phyloP scores from a whole-genome alignment of 2,888 invertebrate genomes.

The Napeogenes sylphis region DNA sequence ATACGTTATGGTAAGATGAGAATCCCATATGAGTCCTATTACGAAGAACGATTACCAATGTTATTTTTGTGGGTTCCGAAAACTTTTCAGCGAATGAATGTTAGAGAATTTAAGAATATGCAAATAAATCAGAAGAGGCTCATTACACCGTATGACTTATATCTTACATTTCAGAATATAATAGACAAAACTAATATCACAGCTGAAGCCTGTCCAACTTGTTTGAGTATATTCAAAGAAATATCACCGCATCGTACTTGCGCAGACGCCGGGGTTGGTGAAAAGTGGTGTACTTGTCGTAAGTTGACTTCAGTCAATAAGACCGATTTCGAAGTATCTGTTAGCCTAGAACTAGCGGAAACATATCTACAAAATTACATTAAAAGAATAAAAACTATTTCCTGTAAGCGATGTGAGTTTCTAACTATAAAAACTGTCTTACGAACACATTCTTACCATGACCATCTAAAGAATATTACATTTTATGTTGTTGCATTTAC shows the following conservation, averaged over 20 bases:
- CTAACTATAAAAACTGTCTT: slow-evolving; percentile 70
- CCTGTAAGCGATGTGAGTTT: slow-evolving; percentile 66
- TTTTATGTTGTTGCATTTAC: slow-evolving; percentile 80
- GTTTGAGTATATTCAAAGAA: slow-evolving; percentile 79
- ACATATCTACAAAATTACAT: slow-evolving; percentile 41
- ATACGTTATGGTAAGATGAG: slow-evolving; percentile 83
- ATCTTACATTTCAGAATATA: slow-evolving; percentile 82
- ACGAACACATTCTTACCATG: slow-evolving; percentile 51
- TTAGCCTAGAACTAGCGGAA: slow-evolving; percentile 59
- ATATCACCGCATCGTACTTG: slow-evolving; percentile 80
- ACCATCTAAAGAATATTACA: slow-evolving; percentile 39
- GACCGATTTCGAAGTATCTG: slow-evolving; percentile 55
- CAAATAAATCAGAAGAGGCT: slow-evolving; percentile 80
- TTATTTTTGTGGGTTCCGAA: slow-evolving; percentile 83
- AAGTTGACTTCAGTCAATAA: slow-evolving; percentile 59
- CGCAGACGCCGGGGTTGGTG: slow-evolving; percentile 78
- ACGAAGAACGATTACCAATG: slow-evolving; percentile 86
- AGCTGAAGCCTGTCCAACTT: slow-evolving; percentile 78
- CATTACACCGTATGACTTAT: slow-evolving; percentile 85
- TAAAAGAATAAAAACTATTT: slow-evolving; percentile 40
- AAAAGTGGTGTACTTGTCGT: slow-evolving; percentile 87
- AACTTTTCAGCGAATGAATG: slow-evolving; percentile 74
- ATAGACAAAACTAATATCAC: slow-evolving; percentile 52
- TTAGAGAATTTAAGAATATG: slow-evolving; percentile 76
- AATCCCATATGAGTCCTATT: slow-evolving; percentile 83